Percentiles rank a stretch among this genome's conserved stretches.
phyloP scores from a whole-genome alignment of 2,888 invertebrate genomes.

The Protophormia terraenovae region DNA sequence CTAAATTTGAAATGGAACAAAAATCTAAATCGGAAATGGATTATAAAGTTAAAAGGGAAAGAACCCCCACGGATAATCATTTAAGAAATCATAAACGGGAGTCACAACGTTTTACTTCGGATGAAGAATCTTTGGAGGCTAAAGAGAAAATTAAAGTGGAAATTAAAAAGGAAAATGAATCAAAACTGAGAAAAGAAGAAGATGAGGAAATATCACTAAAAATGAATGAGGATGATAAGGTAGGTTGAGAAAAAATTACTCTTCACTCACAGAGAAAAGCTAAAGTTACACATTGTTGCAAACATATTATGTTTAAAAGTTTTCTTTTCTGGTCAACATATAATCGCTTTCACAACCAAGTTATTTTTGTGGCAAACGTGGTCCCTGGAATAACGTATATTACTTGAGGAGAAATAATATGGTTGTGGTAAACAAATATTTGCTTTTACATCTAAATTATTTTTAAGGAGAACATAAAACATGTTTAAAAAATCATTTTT shows the following conservation, averaged over 20 bases:
- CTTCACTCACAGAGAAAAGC: not conserved
- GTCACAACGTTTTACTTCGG: constrained; percentile 38
- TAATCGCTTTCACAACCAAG: too few species aligned
- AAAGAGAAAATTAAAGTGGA: constrained; percentile 32
- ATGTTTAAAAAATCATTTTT: too few species aligned
- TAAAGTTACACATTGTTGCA: too few species aligned
- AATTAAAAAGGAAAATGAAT: not conserved
- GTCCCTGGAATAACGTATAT: too few species aligned
- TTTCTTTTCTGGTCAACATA: too few species aligned
- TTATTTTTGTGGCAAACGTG: too few species aligned
- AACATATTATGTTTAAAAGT: too few species aligned
- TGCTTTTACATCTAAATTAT: too few species aligned
- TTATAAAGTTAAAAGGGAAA: constrained; percentile 49
- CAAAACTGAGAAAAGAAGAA: constrained; percentile 41
- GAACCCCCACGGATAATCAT: constrained; percentile 65
- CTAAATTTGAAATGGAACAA: constrained; percentile 27
- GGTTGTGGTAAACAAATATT: too few species aligned
- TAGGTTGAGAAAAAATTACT: constrained; percentile 68
- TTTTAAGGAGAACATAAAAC: too few species aligned
- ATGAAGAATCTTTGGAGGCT: constrained; percentile 45
- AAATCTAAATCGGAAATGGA: constrained; percentile 8
- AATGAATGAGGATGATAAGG: constrained; percentile 77
- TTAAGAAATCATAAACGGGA: constrained; percentile 49
- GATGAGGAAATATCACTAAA: constrained; percentile 43
- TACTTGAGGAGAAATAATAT: too few species aligned